Evolutionary conservation across 2,797 vertebrate genomes (phyloP).

Genomic region (Lophotriccus pileatus): DNA sequence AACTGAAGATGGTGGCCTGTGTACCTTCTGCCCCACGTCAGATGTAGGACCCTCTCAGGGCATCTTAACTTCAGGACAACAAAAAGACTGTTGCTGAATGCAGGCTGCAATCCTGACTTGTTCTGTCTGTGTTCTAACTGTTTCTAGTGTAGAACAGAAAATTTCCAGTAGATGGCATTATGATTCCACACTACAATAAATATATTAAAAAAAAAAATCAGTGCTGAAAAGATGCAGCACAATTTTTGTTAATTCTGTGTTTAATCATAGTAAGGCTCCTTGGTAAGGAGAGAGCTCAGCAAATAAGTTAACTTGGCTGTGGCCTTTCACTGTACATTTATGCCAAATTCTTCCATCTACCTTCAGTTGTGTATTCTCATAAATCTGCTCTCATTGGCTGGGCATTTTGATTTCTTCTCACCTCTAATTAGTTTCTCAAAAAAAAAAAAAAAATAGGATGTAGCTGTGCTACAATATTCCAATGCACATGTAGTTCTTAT

Average conservation of each 20-base stretch:
- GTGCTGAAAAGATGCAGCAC: neutral
- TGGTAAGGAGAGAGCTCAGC: neutral
- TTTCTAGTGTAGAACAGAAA: neutral
- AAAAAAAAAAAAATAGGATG: neutral
- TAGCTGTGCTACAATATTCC: neutral
- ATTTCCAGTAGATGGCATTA: conserved; percentile 27
- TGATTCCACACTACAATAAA: neutral
- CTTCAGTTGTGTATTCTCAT: neutral
- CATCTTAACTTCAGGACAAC: neutral
- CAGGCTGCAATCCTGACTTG: neutral
- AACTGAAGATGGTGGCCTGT: neutral
- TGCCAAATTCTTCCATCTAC: neutral
- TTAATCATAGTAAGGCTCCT: neutral
- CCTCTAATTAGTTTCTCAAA: neutral
- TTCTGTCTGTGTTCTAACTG: fast-evolving
- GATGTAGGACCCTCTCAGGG: neutral
- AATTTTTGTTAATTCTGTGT: neutral
- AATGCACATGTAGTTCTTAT: neutral
- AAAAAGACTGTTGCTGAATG: neutral
- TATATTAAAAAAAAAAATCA: neutral
- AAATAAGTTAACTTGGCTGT: neutral
- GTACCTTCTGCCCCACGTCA: neutral
- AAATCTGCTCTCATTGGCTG: neutral
- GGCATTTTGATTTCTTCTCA: neutral
- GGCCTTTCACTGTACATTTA: neutral